Conservation (phyloP, 2,888 invertebrate species). For the Leptopilina drosophilae region DNA sequence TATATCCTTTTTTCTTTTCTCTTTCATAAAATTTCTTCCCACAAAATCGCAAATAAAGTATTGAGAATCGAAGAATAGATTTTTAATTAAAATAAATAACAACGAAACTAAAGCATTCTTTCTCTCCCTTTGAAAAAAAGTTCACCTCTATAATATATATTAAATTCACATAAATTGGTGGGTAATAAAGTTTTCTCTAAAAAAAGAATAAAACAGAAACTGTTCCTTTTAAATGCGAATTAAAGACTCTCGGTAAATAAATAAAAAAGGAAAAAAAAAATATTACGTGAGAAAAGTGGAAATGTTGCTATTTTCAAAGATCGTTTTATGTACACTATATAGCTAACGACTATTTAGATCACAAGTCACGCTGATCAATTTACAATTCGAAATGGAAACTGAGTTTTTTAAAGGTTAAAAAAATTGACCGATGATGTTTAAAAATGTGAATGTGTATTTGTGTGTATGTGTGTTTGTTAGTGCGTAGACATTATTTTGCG, state of each 20-base stretch:
- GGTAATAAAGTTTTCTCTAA: background rate
- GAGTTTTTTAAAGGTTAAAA: background rate
- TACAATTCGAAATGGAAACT: constrained; percentile 28
- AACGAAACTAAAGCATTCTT: background rate
- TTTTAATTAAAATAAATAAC: background rate
- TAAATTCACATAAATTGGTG: constrained; percentile 13
- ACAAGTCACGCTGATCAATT: constrained; percentile 37
- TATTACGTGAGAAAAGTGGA: constrained; percentile 23
- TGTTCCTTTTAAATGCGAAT: constrained; percentile 17
- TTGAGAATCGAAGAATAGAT: background rate
- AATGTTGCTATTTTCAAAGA: constrained; percentile 5
- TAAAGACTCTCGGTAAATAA: constrained; percentile 18
- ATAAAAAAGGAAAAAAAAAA: background rate
- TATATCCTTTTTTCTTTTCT: too few relatives aligned
- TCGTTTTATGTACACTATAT: background rate
- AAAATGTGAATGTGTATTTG: too few relatives aligned
- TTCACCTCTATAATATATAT: background rate
- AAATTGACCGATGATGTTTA: constrained; percentile 23
- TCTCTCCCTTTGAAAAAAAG: too few relatives aligned
- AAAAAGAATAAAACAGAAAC: background rate
- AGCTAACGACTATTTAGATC: constrained; percentile 15
- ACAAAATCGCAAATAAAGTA: too few relatives aligned
- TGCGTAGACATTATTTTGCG: constrained; percentile 9
- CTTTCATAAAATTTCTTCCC: too few relatives aligned
- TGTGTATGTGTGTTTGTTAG: too few relatives aligned